A percentile compares a stretch with the other conserved stretches of the same genome.
These are phyloP conservation scores for Tretioscincus oriximinensis DNA, from an alignment of 2,113 vertebrate species.

Conservation along the genomic window DNA sequence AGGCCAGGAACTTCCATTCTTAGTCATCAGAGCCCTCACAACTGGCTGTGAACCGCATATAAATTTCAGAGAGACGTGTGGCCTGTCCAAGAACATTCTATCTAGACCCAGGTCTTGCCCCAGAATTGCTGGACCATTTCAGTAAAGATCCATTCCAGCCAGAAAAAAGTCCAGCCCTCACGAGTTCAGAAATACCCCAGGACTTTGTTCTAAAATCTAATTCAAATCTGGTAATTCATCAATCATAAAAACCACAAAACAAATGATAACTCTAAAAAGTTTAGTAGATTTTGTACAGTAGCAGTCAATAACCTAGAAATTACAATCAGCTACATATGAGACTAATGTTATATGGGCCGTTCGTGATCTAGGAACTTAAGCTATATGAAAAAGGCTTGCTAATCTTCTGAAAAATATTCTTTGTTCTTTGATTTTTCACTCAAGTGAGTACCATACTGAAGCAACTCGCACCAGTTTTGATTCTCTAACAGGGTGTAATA, in stretches of 20 bases:
- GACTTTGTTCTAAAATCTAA: too few species aligned
- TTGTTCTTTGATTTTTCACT: constrained; percentile 27
- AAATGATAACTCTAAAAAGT: constrained; percentile 15
- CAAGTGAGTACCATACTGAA: not conserved
- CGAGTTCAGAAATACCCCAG: too few species aligned
- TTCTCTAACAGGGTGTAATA: not conserved
- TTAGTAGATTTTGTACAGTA: constrained; percentile 27
- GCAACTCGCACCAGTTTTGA: not conserved
- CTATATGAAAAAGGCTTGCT: constrained; percentile 46
- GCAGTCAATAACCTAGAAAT: too few species aligned
- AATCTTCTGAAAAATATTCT: not conserved
- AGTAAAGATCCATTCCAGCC: too few species aligned
- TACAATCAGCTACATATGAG: not conserved
- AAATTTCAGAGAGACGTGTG: too few species aligned
- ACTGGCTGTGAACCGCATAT: too few species aligned
- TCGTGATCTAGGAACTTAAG: not conserved
- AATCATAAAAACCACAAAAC: constrained; percentile 44
- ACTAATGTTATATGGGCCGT: not conserved
- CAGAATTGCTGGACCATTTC: too few species aligned
- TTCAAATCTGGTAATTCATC: not conserved
- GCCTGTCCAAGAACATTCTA: too few species aligned
- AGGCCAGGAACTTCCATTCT: too few species aligned
- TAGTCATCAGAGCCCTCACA: too few species aligned
- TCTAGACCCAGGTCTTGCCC: too few species aligned
- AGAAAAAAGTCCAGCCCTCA: too few species aligned